Evolutionary conservation across 2,888 invertebrate genomes (phyloP).

Genomic region (Aspidiotus destructor): DNA sequence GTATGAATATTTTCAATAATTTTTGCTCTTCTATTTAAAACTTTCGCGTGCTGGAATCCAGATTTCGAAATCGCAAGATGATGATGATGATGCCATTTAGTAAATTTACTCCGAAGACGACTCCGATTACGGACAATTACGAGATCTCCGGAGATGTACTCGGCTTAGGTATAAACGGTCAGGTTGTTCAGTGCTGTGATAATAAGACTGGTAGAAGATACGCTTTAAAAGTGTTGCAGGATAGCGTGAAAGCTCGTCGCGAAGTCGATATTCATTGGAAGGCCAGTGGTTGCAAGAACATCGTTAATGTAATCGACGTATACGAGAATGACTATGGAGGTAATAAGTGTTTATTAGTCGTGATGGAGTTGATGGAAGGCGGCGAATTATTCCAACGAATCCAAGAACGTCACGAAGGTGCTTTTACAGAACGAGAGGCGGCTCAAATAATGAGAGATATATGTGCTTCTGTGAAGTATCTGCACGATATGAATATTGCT

Average conservation of each 20-base stretch:
- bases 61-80: too few relatives aligned
- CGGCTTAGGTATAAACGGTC: constrained; percentile 95
- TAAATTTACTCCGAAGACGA: constrained; percentile 52
- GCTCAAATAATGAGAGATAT: constrained; percentile 94
- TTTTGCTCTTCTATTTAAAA: too few relatives aligned
- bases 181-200: constrained; percentile 89
- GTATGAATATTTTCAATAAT: too few relatives aligned
- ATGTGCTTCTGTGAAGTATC: constrained; percentile 83
- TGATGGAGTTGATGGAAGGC: constrained; percentile 99
- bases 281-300: constrained; percentile 80
- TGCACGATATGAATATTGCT: constrained; percentile 90
- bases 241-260: constrained; percentile 81
- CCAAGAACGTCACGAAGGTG: constrained; percentile 85
- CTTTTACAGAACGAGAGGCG: constrained; percentile 94
- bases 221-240: constrained; percentile 89
- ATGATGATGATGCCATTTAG: constrained; percentile 11
- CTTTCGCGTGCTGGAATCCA: too few relatives aligned
- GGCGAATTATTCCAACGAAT: constrained; percentile 96
- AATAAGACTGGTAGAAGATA: constrained; percentile 66
- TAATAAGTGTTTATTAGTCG: constrained; percentile 82
- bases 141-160: constrained; percentile 85
- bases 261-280: constrained; percentile 95
- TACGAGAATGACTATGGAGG: constrained; percentile 94
- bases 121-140: constrained; percentile 80
- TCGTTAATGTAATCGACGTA: constrained; percentile 86